Base-by-base conservation (phyloP, 1,140 invertebrate species). In the Nixonia krombeini region DNA sequence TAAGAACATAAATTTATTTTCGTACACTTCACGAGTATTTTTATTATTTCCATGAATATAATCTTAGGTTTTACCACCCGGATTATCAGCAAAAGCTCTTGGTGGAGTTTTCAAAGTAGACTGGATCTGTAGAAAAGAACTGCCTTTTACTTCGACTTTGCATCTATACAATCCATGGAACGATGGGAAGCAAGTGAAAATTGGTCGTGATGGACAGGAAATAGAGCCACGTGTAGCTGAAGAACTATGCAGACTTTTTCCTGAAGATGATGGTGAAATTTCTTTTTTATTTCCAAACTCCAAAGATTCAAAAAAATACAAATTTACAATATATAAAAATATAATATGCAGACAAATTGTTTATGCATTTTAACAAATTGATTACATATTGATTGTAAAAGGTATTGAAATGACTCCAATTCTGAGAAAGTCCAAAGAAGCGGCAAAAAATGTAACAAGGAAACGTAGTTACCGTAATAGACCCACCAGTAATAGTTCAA, bases 91-190 rank as follows among this genome's bases (percentile, higher is more conserved):
- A 25, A 93, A 95, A 85, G 95, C 96, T 25, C 87, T 99, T 29
- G 96, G 95, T 69, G 96, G 96, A 42, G 95, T 98, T 15, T 98
- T 99, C 82, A 92, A 94, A 86, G 90, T 99, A 2, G 96, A 99
- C 78, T 99, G 96, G 96, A 94, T 99, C 53, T 97, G 94, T 75
- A 91, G 95, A 75, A 95, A 96, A 75, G 97, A 99, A 81, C 86
- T 99, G 40, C 91, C 95, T 7, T 99, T 99, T 73, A 93, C 91
- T 53, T 93, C 93, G 61, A 98, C 96, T 1, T 88, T 94, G 62
- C 96, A 98, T 85, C 86, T 99, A 16, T 96, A 96, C 75, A 99
- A 99, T 88, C 92, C 95, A 2, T 99, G 96, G 96, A 99, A 99
- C 88, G 96, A 99, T 82, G 95, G 96, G 23, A 98, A 98, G 85